Evolutionary conservation across 2,797 vertebrate genomes (phyloP).

Genomic region (Phyllotis vaccarum): DNA sequence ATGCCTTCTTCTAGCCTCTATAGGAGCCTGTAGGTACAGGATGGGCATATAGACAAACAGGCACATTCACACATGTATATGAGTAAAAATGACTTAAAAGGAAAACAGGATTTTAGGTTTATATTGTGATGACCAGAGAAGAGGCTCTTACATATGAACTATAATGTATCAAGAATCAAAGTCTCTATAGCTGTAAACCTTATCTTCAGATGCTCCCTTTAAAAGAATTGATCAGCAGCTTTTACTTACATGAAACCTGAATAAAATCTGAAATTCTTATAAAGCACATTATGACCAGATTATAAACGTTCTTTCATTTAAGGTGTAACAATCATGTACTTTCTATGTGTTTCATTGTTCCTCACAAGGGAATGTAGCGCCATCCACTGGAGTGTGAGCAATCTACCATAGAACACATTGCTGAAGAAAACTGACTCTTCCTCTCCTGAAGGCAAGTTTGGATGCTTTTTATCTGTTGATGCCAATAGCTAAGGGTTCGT

Average conservation of each 20-base stretch:
- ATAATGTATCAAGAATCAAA: neutral
- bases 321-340: neutral
- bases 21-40: too few relatives aligned
- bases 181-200: neutral
- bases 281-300: neutral
- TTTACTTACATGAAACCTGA: slow-evolving; percentile 3
- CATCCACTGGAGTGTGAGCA: neutral
- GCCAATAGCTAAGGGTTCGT: neutral
- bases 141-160: neutral
- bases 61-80: neutral
- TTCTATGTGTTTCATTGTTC: neutral
- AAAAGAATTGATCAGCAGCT: neutral
- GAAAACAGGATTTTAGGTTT: neutral
- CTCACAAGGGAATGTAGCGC: neutral
- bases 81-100: neutral
- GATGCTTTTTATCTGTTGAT: neutral
- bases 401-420: neutral
- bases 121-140: neutral
- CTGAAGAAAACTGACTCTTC: neutral
- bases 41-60: too few relatives aligned
- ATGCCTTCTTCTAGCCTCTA: too few relatives aligned
- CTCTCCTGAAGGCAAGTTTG: neutral
- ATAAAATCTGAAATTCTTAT: slow-evolving; percentile 21
- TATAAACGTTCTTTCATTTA: slow-evolving; percentile 22
- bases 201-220: neutral